These are phyloP conservation scores for Macaria notata DNA, from an alignment of 2,888 invertebrate species.

Conservation along the genomic window DNA sequence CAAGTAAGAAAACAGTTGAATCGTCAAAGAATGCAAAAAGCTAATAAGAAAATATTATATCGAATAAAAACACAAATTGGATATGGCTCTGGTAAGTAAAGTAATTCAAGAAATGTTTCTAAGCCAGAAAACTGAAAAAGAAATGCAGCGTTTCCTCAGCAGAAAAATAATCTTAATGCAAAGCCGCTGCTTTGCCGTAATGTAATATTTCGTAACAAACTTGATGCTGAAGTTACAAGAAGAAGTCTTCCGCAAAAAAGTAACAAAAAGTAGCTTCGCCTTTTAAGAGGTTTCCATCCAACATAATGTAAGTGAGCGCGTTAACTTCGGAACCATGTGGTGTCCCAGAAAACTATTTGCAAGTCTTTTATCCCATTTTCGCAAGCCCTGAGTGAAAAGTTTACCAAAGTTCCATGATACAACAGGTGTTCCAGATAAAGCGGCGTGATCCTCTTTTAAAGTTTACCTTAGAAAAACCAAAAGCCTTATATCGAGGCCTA, in stretches of 20 bases:
- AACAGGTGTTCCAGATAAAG: conserved; percentile 75
- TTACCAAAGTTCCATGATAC: conserved; percentile 64
- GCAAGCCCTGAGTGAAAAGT: conserved; percentile 73
- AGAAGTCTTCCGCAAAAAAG: conserved; percentile 35
- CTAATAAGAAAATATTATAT: conserved; percentile 1
- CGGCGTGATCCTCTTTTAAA: conserved; percentile 55
- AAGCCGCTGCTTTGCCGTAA: conserved; percentile 26
- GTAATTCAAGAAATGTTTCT: conserved; percentile 12
- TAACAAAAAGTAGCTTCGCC: conserved; percentile 36
- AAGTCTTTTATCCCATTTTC: conserved; percentile 79
- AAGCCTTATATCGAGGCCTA: conserved; percentile 1
- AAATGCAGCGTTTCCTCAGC: conserved; percentile 12
- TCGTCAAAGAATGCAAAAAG: not conserved
- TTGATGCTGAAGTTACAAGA: conserved; percentile 20
- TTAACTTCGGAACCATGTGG: conserved; percentile 73
- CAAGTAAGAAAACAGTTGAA: not conserved
- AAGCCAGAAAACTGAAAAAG: conserved; percentile 4
- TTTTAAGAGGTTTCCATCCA: conserved; percentile 45
- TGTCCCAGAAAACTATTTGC: conserved; percentile 75
- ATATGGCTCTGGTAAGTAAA: conserved; percentile 7
- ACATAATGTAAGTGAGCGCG: conserved; percentile 56
- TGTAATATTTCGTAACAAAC: conserved; percentile 23
- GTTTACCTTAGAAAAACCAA: conserved; percentile 29
- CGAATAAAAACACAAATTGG: not conserved
- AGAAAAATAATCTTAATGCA: conserved; percentile 17